A percentile compares a stretch with the other conserved stretches of the same genome.
Evolutionary conservation across 1,140 invertebrate genomes (phyloP).

Genomic region (Battus philenor): DNA sequence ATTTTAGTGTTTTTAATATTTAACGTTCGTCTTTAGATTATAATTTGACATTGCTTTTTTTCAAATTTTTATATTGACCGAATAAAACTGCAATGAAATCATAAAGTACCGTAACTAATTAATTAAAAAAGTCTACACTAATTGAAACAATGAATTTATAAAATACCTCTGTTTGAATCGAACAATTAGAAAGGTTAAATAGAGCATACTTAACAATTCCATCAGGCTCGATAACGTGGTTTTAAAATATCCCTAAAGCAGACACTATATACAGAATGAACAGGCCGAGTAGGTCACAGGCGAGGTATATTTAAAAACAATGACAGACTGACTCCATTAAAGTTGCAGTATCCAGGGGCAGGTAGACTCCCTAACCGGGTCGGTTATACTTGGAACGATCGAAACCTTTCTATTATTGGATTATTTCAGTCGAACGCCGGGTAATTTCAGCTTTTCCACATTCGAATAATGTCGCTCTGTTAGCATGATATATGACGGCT

Average conservation of each 20-base stretch:
- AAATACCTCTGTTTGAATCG: too few species aligned
- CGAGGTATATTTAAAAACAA: slow-evolving; percentile 67
- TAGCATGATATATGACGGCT: too few species aligned
- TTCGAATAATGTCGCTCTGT: slow-evolving; percentile 37
- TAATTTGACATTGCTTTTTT: too few species aligned
- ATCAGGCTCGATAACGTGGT: slow-evolving; percentile 20
- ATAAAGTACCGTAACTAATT: too few species aligned
- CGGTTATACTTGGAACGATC: slow-evolving; percentile 61
- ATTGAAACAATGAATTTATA: too few species aligned
- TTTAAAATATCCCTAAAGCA: slow-evolving; percentile 28
- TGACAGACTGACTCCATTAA: slow-evolving; percentile 60
- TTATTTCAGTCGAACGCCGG: slow-evolving; percentile 50
- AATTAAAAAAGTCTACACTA: too few species aligned
- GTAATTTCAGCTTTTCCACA: slow-evolving; percentile 52
- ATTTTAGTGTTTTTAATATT: too few species aligned
- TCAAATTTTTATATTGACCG: too few species aligned
- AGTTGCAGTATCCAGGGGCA: slow-evolving; percentile 44
- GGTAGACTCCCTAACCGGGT: slow-evolving; percentile 44
- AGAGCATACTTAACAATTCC: slow-evolving; percentile 33
- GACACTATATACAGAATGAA: slow-evolving; percentile 40
- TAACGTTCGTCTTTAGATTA: too few species aligned
- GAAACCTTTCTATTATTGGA: slow-evolving; percentile 66
- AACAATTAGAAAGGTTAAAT: too few species aligned
- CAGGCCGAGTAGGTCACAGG: slow-evolving; percentile 50
- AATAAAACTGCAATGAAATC: too few species aligned